Base-by-base conservation (phyloP, 23 tunicate species). In the Styela plicata region DNA sequence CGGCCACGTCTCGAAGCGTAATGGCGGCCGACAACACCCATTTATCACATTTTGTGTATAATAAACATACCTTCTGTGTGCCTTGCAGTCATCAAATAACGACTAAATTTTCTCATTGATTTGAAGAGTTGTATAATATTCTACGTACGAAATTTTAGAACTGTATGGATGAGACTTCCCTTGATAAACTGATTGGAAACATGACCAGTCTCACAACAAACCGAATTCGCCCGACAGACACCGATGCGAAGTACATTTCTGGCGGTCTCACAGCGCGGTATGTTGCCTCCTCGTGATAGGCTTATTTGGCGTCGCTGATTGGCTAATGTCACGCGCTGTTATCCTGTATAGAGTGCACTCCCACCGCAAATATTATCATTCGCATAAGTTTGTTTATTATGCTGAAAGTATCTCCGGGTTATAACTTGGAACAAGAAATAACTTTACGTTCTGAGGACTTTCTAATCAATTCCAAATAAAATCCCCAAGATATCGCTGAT, bases 251-350 rank as follows among this genome's bases (percentile, higher is more conserved):
- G 57, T 13, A 44, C 10, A 44, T 5, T 44, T 44, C 57, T 44
- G 57, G 57, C 57, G 57, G 57, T 71, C 71, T 7, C 77, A 36
- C 16, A 33, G 36, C 77, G 77, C 77, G 32, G 34, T 71, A 34
- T 71, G 29, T 69, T 79, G 35, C 63, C 86, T 80, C 90, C 90
- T 86, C 90, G 90, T 86, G 90, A 86, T 80, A 82, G 33, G 64
- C 90, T 33, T 75, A 33, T 70, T 69, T 73, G 78, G 62, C 82
- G 74, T 33, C 52, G 44, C 82, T 86, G 90, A 86, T 86, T 86
- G 90, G 90, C 80, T 74, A 34, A 64, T 31, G 85, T 74, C 68
- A 2, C 62, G 73, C 66, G 68, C 31, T 79, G 66, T 27, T 27
- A 27, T 17, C 26, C 3, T 30, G 3, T 7, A 29, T 27, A 21